Evolutionary conservation across 2,113 vertebrate species (phyloP).

Genomic region (Hiodon alosoides): DNA sequence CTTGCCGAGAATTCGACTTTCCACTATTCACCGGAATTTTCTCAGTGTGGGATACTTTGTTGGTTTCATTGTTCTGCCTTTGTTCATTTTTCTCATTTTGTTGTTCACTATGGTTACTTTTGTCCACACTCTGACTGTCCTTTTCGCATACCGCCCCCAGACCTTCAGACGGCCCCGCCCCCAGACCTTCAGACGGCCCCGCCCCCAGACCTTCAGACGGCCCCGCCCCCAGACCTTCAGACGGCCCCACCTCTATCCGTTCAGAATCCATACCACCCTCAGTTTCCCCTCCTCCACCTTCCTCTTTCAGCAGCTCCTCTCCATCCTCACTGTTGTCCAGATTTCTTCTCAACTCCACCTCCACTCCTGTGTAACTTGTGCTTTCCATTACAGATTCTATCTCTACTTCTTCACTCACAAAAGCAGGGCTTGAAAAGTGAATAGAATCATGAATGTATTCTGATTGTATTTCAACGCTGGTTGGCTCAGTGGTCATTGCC

Average conservation of each 20-base stretch:
- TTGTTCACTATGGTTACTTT: background rate
- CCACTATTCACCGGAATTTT: background rate
- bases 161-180: background rate
- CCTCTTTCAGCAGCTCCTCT: background rate
- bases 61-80: background rate
- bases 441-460: conserved; percentile 24
- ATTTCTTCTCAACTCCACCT: conserved; percentile 6
- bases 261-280: background rate
- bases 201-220: background rate
- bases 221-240: background rate
- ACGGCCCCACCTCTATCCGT: background rate
- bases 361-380: background rate
- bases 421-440: conserved; percentile 6
- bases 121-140: background rate
- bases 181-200: background rate
- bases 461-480: conserved; percentile 17
- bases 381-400: conserved; percentile 14
- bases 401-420: conserved; percentile 16
- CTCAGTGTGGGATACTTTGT: background rate
- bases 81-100: background rate
- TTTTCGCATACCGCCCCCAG: background rate
- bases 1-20: background rate
- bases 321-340: background rate
- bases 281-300: background rate
- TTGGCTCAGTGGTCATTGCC: conserved; percentile 42